A percentile compares a stretch with the other conserved stretches of the same genome.
Evolutionary conservation across 2,113 vertebrate genomes (phyloP).

Genomic region (Lathamus discolor): DNA sequence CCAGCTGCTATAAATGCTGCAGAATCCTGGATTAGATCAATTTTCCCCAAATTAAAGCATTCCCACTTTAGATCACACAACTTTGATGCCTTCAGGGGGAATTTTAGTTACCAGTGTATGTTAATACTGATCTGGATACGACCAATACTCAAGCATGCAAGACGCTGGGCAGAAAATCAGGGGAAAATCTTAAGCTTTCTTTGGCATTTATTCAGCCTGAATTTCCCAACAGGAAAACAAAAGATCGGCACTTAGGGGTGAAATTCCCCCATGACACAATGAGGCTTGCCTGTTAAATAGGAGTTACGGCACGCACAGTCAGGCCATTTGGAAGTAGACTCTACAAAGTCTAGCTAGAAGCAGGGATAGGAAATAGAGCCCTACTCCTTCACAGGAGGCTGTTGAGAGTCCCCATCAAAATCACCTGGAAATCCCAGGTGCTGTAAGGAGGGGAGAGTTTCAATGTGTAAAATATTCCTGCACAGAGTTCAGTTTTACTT

Average conservation of each 20-base stretch:
- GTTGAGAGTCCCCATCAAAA: not conserved
- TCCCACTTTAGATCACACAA: not conserved
- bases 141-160: not conserved
- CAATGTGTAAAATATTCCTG: not conserved
- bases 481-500: not conserved
- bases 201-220: constrained; percentile 14
- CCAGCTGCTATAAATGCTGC: not conserved
- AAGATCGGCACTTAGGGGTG: not conserved
- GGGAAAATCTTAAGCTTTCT: not conserved
- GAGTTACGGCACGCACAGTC: not conserved
- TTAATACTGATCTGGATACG: not conserved
- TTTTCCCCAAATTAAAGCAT: constrained; percentile 32
- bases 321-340: not conserved
- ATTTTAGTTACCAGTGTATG: not conserved
- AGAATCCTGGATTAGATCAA: not conserved
- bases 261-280: constrained; percentile 8
- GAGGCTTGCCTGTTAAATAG: not conserved
- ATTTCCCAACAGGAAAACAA: constrained; percentile 36
- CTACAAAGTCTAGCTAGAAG: not conserved
- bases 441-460: not conserved
- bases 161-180: constrained; percentile 12
- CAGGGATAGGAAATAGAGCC: not conserved
- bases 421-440: not conserved
- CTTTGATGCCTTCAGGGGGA: not conserved
- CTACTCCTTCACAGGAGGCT: not conserved